Evolutionary conservation across 1,140 invertebrate genomes (phyloP).

Genomic region (Pristionchus pacificus): DNA sequence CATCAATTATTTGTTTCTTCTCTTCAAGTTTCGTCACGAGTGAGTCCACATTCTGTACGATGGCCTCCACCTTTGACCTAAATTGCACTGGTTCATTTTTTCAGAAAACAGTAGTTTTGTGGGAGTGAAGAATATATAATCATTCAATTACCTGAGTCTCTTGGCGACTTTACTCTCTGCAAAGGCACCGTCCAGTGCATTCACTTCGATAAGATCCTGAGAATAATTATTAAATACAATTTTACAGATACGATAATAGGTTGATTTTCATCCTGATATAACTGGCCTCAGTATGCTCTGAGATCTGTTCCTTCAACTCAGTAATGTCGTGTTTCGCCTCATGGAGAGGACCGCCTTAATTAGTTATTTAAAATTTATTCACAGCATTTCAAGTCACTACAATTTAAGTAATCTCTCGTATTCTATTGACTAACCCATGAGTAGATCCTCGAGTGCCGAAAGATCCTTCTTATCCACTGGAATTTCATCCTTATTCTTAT

Average conservation of each 20-base stretch:
- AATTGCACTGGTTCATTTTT: too few relatives aligned
- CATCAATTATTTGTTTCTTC: constrained; percentile 33
- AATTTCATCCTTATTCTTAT: constrained; percentile 25
- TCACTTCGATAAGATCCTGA: constrained; percentile 42
- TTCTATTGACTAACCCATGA: constrained; percentile 27
- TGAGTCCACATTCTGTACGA: constrained; percentile 43
- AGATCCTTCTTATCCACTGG: constrained; percentile 39
- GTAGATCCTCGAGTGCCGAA: constrained; percentile 40
- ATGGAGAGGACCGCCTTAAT: constrained; percentile 19
- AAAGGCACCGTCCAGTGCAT: constrained; percentile 38
- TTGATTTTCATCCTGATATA: too few relatives aligned
- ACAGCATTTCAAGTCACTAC: too few relatives aligned
- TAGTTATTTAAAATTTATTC: too few relatives aligned
- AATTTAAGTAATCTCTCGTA: background rate
- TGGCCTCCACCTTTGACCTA: constrained; percentile 34
- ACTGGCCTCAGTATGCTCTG: constrained; percentile 42
- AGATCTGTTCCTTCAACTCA: constrained; percentile 44
- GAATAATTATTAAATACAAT: constrained; percentile 18
- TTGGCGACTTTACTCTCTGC: constrained; percentile 43
- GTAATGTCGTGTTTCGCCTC: constrained; percentile 44
- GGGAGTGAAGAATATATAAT: too few relatives aligned
- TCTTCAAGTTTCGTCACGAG: constrained; percentile 39
- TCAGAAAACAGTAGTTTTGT: too few relatives aligned
- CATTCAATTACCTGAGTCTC: constrained; percentile 23
- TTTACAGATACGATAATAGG: background rate